Conservation (phyloP, 2,797 vertebrate species). For the Orientallactaga sibirica region DNA sequence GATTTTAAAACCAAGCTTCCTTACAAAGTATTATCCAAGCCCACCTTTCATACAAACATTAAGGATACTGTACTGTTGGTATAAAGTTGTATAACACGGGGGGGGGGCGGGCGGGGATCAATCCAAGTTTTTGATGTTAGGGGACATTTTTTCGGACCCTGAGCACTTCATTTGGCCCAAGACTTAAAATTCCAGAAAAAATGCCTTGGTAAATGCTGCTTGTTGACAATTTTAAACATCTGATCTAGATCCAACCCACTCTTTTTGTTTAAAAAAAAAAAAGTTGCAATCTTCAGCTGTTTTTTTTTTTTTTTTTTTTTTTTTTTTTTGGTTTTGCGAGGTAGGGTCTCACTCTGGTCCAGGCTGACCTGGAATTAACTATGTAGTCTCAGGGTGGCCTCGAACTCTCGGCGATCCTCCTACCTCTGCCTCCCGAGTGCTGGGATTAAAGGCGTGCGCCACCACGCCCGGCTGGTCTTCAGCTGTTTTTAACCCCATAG, state of each 20-base stretch:
- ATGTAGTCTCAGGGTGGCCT: too few species aligned
- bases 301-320: not conserved
- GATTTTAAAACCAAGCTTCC: slow-evolving; percentile 77
- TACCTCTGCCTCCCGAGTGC: too few species aligned
- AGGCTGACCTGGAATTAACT: too few species aligned
- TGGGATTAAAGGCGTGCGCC: too few species aligned
- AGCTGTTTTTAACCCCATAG: slow-evolving; percentile 56
- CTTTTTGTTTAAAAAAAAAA: not conserved
- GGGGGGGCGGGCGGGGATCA: slow-evolving; percentile 91
- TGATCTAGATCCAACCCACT: slow-evolving; percentile 91
- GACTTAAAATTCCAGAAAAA: slow-evolving; percentile 87
- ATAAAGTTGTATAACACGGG: slow-evolving; percentile 94
- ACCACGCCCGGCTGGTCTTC: slow-evolving; percentile 51
- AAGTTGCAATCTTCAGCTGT: slow-evolving; percentile 65
- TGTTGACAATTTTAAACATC: slow-evolving; percentile 92
- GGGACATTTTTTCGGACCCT: slow-evolving; percentile 90
- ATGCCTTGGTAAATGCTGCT: slow-evolving; percentile 88
- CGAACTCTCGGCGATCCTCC: too few species aligned
- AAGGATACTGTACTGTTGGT: slow-evolving; percentile 94
- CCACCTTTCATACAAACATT: slow-evolving; percentile 96
- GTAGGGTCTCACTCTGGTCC: too few species aligned
- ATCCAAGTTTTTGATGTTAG: slow-evolving; percentile 91
- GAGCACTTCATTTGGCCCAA: slow-evolving; percentile 88
- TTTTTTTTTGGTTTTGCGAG: too few species aligned
- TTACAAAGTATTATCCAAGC: slow-evolving; percentile 84